A percentile compares a stretch with the other conserved stretches of the same genome.
Evolutionary conservation across 2,113 vertebrate species (phyloP).

Genomic region (Periophthalmodon schlosseri): DNA sequence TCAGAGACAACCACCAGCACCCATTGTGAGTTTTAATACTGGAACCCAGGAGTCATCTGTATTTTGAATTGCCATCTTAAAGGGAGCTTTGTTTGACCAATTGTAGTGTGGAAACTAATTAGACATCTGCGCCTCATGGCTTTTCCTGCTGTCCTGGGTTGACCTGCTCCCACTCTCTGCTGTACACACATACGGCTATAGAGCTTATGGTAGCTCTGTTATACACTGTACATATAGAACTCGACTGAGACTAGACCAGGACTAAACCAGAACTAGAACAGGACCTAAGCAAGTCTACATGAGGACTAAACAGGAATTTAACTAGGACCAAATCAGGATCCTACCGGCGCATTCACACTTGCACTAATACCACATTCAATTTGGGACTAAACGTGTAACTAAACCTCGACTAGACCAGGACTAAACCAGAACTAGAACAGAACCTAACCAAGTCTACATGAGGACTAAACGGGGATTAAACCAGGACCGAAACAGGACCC

Average conservation of each 20-base stretch:
- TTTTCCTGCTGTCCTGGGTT: constrained; percentile 48
- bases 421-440: too few relatives aligned
- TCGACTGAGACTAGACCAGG: too few relatives aligned
- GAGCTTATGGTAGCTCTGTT: background rate
- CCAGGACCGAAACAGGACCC: too few relatives aligned
- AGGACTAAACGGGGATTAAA: too few relatives aligned
- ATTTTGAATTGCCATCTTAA: constrained; percentile 49
- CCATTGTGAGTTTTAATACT: constrained; percentile 4
- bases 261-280: background rate
- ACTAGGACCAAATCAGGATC: too few relatives aligned
- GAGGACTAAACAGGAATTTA: background rate
- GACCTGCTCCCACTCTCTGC: constrained; percentile 33
- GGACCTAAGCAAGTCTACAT: background rate
- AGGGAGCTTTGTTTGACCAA: constrained; percentile 42
- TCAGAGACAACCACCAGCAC: constrained; percentile 24
- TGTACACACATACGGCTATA: background rate
- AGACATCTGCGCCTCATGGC: constrained; percentile 61
- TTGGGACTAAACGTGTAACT: too few relatives aligned
- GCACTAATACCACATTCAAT: too few relatives aligned
- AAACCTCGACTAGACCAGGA: too few relatives aligned
- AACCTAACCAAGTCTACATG: too few relatives aligned
- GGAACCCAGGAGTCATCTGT: constrained; percentile 30
- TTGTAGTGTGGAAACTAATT: constrained; percentile 59
- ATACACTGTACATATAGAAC: too few relatives aligned
- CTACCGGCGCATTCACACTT: too few relatives aligned